Evolutionary conservation across 2,797 vertebrate genomes (phyloP), one percentile per base, ranked within the genome.

Genomic region (Bucorvus abyssinicus): DNA sequence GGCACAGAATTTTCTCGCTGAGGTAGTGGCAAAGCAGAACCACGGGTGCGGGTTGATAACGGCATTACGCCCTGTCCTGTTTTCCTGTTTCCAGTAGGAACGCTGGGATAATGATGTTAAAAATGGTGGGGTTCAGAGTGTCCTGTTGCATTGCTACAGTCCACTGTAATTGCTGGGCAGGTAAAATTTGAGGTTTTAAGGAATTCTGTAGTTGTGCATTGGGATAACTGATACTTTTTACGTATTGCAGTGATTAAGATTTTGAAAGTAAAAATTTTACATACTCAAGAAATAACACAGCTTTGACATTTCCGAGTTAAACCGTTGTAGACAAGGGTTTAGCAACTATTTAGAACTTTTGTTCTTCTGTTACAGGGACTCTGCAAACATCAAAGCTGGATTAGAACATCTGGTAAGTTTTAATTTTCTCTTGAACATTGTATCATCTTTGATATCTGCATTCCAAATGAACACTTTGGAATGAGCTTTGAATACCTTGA

Each of bases 371-470:
- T 99, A 97, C 98, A 99, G 99, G 98, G 99, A 99, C 57, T 96
- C 97, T 78, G 98, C 80, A 94, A 99, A 98, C 98, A 98, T 99
- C 98, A 99, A 99, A 99, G 98, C 97, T 97, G 98, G 98, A 98
- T 98, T 99, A 98, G 99, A 99, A 98, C 99, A 99, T 99, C 99
- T 99, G 99, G 99, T 99, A 99, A 99, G 99, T 99, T 98, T 97
- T 98, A 98, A 98, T 97, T 98, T 98, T 98, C 98, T 98, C 97
- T 98, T 97, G 98, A 98, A 98, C 97, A 98, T 98, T 98, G 97
- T 98, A 98, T 98, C 97, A 96, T 98, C 98, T 99, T 99, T 99
- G 98, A 98, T 99, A 98, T 98, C 98, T 98, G 98, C 98, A 98
- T 98, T 98, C 97, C 97, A 98, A 98, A 99, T 98, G 98, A 99